Evolutionary conservation across 2,797 vertebrate genomes (phyloP), one percentile per base, ranked within the genome.

Genomic region (Numenius phaeopus): DNA sequence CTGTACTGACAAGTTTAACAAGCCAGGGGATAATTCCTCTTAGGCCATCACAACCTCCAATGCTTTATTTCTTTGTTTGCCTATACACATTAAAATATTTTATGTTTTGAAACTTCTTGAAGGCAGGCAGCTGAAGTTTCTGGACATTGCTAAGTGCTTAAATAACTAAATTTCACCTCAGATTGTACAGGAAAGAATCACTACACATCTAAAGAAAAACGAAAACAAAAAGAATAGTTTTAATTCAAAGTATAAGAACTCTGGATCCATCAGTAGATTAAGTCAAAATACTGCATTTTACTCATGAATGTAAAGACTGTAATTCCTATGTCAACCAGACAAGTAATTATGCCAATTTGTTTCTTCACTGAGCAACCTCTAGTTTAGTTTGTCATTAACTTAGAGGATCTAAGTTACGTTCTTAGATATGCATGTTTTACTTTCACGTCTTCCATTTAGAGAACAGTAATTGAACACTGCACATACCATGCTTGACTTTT

Each of bases 181-280:
- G 34, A 79, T 32, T 90, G 75, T 76, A 92, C 13, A 54, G 20
- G 29, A 95, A 94, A 78, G 26, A 76, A 70, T 58, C 55, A 77
- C 8, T 66, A 39, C 18, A 18, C 13, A 70, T 37, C 66, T 72
- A 54, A 65, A 87, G 24, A 75, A n/a, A 75, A 87, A 69, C 44
- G 4, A 14, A 69, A 46, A 47, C 3, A 52, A 27, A 47, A 73
- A 54, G 6, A 62, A 64, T 2, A 34, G 12, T 40, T 87, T 81
- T 42, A 58, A 64, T 47, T 29, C 13, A 44, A 69, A 18, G 32
- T 34, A 34, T 30, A 30, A 71, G 8, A 22, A 67, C 8, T 39
- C 19, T 13, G 30, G 14, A 64, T 88, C 9, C 52, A 7, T 49
- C 54, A 37, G 29, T 0, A 66, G 16, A 65, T 54, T 75, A 69